A percentile compares a stretch with the other conserved stretches of the same genome.
These are phyloP conservation scores for Willisornis vidua DNA, from an alignment of 2,113 vertebrate genomes.

Conservation along the genomic window DNA sequence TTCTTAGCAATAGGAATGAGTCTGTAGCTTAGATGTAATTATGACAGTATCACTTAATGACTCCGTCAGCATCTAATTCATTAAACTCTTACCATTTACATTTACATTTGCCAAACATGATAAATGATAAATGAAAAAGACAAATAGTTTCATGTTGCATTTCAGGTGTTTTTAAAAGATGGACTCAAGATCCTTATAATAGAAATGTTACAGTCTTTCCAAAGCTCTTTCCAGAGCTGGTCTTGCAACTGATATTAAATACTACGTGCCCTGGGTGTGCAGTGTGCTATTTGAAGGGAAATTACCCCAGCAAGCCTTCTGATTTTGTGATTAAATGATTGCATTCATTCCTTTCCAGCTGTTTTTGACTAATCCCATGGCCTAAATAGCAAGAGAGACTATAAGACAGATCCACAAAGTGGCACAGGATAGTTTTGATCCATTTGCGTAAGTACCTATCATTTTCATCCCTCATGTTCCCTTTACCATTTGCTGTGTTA, in stretches of 20 bases:
- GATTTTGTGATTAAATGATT: conserved; percentile 10
- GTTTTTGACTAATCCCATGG: conserved; percentile 50
- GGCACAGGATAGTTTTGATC: conserved; percentile 6
- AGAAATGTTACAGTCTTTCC: not conserved
- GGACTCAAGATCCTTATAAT: not conserved
- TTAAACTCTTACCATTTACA: conserved; percentile 10
- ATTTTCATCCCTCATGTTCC: conserved; percentile 1
- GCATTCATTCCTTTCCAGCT: not conserved
- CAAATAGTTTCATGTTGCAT: not conserved
- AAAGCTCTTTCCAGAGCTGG: not conserved
- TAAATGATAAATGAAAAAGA: not conserved
- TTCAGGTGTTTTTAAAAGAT: conserved; percentile 5
- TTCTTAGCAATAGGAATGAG: not conserved
- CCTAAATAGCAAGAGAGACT: conserved; percentile 15
- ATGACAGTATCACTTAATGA: not conserved
- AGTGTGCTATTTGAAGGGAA: not conserved
- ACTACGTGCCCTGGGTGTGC: conserved; percentile 10
- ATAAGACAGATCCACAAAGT: conserved; percentile 23
- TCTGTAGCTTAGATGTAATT: not conserved
- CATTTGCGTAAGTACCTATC: conserved; percentile 42
- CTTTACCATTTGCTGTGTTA: not conserved
- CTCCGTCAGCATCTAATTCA: not conserved
- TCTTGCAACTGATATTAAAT: not conserved
- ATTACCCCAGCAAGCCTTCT: conserved; percentile 22
- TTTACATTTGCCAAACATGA: conserved; percentile 11